Percentiles rank a stretch among this genome's conserved stretches.
Evolutionary conservation across 1,140 invertebrate genomes (phyloP).

Genomic region (Cydia amplana): DNA sequence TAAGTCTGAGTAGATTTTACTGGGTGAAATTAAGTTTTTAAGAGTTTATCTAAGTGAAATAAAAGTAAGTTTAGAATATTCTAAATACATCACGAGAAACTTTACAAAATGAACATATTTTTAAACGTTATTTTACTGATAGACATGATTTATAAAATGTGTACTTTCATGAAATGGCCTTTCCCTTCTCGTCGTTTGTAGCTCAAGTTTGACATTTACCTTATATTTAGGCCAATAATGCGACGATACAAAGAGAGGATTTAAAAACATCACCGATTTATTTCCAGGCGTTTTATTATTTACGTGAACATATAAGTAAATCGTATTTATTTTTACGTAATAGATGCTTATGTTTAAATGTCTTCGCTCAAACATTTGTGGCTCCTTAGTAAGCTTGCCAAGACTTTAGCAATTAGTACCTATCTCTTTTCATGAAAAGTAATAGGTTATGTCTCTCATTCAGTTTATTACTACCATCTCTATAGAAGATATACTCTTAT

Average conservation of each 20-base stretch:
- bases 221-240: too few relatives aligned
- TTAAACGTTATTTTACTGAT: too few relatives aligned
- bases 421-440: not conserved
- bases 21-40: constrained; percentile 11
- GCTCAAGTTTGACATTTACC: too few relatives aligned
- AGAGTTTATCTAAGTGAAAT: not conserved
- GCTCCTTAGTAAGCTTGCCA: not conserved
- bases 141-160: too few relatives aligned
- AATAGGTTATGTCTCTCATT: not conserved
- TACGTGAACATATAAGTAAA: not conserved
- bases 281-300: not conserved
- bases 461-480: not conserved
- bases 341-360: not conserved
- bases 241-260: not conserved
- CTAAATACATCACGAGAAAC: too few relatives aligned
- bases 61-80: not conserved
- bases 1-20: constrained; percentile 41
- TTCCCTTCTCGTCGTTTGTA: too few relatives aligned
- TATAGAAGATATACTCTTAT: not conserved
- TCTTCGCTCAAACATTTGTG: not conserved
- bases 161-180: too few relatives aligned
- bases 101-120: too few relatives aligned
- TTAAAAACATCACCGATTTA: not conserved
- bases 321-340: not conserved
- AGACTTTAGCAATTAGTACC: not conserved